Evolutionary conservation across 2,113 vertebrate genomes (phyloP), one percentile per base, ranked within the genome.

Genomic region (Myotis lucifugus): DNA sequence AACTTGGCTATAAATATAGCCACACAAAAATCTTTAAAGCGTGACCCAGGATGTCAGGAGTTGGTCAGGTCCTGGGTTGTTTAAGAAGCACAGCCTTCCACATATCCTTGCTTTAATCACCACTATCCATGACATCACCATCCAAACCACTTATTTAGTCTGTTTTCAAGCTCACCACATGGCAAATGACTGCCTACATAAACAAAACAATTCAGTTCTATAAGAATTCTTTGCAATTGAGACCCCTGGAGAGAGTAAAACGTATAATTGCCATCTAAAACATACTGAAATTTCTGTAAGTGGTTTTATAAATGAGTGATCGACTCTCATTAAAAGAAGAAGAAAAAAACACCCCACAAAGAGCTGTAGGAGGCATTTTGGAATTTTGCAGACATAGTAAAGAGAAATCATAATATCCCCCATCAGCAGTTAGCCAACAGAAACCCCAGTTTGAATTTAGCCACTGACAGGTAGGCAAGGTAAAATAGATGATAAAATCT

Each of bases 131-230:
- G 27, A 96, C 70, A 96, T 98, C 96, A 93, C 0, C 37, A 95
- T 94, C 70, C 32, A 94, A 96, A 95, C 34, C 67, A 97, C 94
- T 93, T 96, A 96, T 97, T 97, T 97, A 96, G 97, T 73, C 98
- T 98, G 97, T 97, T 98, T 98, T 97, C 72, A 96, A 90, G 97
- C 95, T 97, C 69, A 94, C 95, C 95, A 97, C 94, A 84, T 86
- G 96, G 96, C 88, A 98, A 98, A 96, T 91, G 96, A 97, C 97
- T 95, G 96, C 86, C 96, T 96, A 81, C 78, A 96, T 96, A 98
- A 98, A 98, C 97, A 98, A 96, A 97, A 96, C 95, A 97, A 97
- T 98, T 97, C 93, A 95, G 85, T 81, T 96, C 96, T 95, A 46
- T 94, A 96, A 73, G 90, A 96, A 97, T 92, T 96, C 96, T 93